A percentile compares a stretch with the other conserved stretches of the same genome.
Evolutionary conservation across 2,113 vertebrate species (phyloP).

Genomic region (Corydoras sp.): DNA sequence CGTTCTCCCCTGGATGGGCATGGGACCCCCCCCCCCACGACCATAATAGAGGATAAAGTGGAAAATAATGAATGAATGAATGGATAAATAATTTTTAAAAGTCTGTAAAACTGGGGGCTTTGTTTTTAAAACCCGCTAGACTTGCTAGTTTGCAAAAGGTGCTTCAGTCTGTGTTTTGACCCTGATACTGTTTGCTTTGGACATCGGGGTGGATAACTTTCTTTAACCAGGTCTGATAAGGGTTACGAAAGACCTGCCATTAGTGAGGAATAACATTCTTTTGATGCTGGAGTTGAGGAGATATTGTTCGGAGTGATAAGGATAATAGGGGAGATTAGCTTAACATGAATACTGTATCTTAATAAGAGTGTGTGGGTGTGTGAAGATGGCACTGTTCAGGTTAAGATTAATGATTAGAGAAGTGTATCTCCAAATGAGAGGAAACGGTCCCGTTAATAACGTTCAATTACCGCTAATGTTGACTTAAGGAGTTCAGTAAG

Average conservation of each 20-base stretch:
- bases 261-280: conserved; percentile 22
- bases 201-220: background rate
- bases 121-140: background rate
- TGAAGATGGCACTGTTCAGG: background rate
- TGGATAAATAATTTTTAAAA: no score
- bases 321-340: conserved; percentile 35
- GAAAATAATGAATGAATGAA: no score
- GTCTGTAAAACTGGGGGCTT: no score
- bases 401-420: conserved; percentile 4
- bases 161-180: background rate
- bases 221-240: conserved; percentile 6
- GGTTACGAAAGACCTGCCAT: conserved; percentile 28
- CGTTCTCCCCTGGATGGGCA: no score
- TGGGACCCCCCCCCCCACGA: no score
- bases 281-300: conserved; percentile 38
- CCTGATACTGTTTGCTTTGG: conserved; percentile 2
- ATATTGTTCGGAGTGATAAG: conserved; percentile 29
- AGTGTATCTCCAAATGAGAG: background rate
- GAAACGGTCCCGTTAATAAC: conserved; percentile 13
- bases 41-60: no score
- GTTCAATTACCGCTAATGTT: conserved; percentile 17
- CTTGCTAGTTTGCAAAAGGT: background rate
- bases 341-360: conserved; percentile 8
- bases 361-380: conserved; percentile 2
- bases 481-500: conserved; percentile 27